A percentile compares a stretch with the other conserved stretches of the same genome.
Evolutionary conservation across 1,140 invertebrate genomes (phyloP).

Genomic region (Hestina assimilis): DNA sequence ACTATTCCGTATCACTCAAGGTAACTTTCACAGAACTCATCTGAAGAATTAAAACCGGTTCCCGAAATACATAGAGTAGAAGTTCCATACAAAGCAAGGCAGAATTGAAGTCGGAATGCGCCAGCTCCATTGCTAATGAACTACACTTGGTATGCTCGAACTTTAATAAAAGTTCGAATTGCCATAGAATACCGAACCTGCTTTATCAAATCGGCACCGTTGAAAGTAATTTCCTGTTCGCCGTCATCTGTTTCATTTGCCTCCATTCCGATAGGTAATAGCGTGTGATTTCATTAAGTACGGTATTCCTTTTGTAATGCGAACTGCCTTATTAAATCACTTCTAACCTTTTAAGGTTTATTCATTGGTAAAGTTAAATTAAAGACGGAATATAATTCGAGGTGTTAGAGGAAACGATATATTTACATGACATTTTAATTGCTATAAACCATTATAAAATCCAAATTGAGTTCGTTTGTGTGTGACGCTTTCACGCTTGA

Average conservation of each 20-base stretch:
- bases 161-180: slow-evolving; percentile 33
- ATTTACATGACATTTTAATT: no score
- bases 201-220: slow-evolving; percentile 13
- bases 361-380: background rate
- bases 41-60: background rate
- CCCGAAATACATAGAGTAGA: slow-evolving; percentile 3
- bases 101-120: slow-evolving; percentile 23
- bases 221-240: slow-evolving; percentile 18
- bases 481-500: no score
- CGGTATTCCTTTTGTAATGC: background rate
- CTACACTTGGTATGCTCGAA: slow-evolving; percentile 23
- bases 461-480: no score
- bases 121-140: slow-evolving; percentile 28
- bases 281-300: slow-evolving; percentile 10
- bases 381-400: no score
- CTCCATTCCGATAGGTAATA: slow-evolving; percentile 8
- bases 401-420: no score
- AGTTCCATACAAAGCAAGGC: slow-evolving; percentile 13
- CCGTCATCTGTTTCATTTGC: slow-evolving; percentile 20
- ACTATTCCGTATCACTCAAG: no score
- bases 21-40: background rate
- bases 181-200: slow-evolving; percentile 7
- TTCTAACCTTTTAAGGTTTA: background rate
- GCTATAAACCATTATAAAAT: no score
- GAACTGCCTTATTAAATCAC: background rate